Percentiles rank a stretch among this genome's conserved stretches.
Conservation (phyloP, 2,888 invertebrate species). For the Hydropsyche betteni region DNA sequence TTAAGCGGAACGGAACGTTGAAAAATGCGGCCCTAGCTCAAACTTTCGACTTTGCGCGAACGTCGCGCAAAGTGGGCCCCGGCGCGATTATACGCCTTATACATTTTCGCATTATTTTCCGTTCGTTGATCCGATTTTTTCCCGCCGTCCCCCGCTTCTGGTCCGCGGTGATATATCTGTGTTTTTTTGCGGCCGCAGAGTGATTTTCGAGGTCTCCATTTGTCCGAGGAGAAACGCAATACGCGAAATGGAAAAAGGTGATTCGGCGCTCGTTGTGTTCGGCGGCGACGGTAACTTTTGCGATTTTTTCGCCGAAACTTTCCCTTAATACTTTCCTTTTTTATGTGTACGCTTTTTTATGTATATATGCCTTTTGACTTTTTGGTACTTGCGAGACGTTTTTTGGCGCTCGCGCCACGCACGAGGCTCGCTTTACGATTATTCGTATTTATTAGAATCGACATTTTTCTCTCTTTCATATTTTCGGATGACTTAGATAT, state of each 20-base stretch:
- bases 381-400: too few species aligned
- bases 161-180: not conserved
- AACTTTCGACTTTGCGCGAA: slow-evolving; percentile 38
- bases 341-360: too few species aligned
- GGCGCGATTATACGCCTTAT: slow-evolving; percentile 37
- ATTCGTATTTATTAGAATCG: too few species aligned
- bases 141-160: not conserved
- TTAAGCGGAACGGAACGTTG: slow-evolving; percentile 4
- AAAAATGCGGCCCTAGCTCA: slow-evolving; percentile 33
- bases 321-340: too few species aligned
- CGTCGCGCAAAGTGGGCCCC: slow-evolving; percentile 33
- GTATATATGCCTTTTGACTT: too few species aligned
- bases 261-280: not conserved
- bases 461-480: too few species aligned
- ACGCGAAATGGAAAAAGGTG: slow-evolving; percentile 26
- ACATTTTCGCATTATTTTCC: slow-evolving; percentile 29
- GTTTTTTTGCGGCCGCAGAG: not conserved
- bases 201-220: not conserved
- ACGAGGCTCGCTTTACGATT: too few species aligned
- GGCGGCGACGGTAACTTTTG: slow-evolving; percentile 7
- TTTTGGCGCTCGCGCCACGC: too few species aligned
- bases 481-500: too few species aligned
- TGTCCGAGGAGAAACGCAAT: slow-evolving; percentile 16
- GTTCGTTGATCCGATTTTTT: not conserved
- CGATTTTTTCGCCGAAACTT: slow-evolving; percentile 6